A percentile compares a stretch with the other conserved stretches of the same genome.
phyloP scores from a whole-genome alignment of 2,797 vertebrate species.

The Zenarchopterus dispar region DNA sequence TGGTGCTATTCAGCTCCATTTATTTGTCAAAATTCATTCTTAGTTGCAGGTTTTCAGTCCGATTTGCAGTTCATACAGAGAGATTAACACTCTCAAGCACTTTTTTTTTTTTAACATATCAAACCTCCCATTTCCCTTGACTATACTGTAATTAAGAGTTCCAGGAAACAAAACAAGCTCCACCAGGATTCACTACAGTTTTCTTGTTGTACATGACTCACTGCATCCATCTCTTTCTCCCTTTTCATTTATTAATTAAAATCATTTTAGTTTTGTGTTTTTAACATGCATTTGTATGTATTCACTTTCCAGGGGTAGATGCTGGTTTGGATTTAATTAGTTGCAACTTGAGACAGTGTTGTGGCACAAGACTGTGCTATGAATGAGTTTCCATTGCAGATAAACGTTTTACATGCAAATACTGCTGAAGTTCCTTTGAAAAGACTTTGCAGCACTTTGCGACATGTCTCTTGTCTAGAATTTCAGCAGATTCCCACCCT shows the following conservation, averaged over 20 bases:
- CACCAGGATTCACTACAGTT: background rate
- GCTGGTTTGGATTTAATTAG: conserved; percentile 37
- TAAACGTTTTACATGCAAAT: conserved; percentile 57
- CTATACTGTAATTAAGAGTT: conserved; percentile 7
- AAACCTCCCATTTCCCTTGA: no score
- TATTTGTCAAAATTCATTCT: no score
- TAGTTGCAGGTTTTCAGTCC: no score
- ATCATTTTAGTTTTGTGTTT: conserved; percentile 2
- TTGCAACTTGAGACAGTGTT: conserved; percentile 46
- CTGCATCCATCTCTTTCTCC: conserved; percentile 9
- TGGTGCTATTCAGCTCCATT: background rate
- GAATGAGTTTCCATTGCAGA: conserved; percentile 55
- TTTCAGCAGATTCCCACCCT: conserved; percentile 46
- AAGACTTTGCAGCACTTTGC: conserved; percentile 21
- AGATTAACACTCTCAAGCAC: no score
- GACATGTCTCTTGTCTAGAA: conserved; percentile 38
- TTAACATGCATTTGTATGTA: conserved; percentile 24
- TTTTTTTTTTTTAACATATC: no score
- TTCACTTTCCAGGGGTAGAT: conserved; percentile 21
- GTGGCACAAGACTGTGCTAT: conserved; percentile 28
- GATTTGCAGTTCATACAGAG: no score
- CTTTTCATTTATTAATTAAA: conserved; percentile 3
- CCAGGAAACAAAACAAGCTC: conserved; percentile 10
- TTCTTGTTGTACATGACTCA: conserved; percentile 3
- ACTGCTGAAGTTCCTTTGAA: conserved; percentile 45